Evolutionary conservation across 2,113 vertebrate genomes (phyloP).

Genomic region (Numida meleagris): DNA sequence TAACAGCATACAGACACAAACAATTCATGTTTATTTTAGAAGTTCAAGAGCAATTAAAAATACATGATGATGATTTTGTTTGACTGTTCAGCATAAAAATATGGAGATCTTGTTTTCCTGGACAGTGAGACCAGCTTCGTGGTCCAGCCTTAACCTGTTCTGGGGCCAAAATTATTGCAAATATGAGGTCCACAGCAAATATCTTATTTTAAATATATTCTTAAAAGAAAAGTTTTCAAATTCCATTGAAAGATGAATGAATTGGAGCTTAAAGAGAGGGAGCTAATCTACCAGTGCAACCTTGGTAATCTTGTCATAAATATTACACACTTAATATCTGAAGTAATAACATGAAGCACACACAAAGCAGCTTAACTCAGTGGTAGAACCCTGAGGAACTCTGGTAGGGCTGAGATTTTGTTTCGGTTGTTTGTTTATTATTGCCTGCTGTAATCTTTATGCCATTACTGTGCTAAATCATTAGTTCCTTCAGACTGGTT

Average conservation of each 20-base stretch:
- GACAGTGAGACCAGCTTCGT: not conserved
- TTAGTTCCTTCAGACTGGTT: not conserved
- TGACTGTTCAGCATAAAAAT: not conserved
- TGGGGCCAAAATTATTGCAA: not conserved
- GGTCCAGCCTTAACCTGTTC: not conserved
- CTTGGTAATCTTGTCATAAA: not conserved
- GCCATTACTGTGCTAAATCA: not conserved
- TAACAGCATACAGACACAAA: not conserved
- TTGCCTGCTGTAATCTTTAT: not conserved
- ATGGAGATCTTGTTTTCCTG: not conserved
- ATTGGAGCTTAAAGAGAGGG: not conserved
- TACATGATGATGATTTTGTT: not conserved
- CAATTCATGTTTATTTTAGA: not conserved
- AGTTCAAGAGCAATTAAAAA: not conserved
- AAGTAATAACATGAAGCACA: not conserved
- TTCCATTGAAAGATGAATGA: not conserved
- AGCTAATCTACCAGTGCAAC: fast-evolving
- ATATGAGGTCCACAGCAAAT: not conserved
- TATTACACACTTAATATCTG: not conserved
- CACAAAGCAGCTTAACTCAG: not conserved
- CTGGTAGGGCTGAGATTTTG: not conserved
- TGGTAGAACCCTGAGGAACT: not conserved
- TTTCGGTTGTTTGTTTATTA: not conserved
- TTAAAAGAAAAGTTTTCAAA: not conserved
- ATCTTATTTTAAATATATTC: not conserved